Evolutionary conservation across 2,113 vertebrate species (phyloP).

Genomic region (Strigops habroptila): DNA sequence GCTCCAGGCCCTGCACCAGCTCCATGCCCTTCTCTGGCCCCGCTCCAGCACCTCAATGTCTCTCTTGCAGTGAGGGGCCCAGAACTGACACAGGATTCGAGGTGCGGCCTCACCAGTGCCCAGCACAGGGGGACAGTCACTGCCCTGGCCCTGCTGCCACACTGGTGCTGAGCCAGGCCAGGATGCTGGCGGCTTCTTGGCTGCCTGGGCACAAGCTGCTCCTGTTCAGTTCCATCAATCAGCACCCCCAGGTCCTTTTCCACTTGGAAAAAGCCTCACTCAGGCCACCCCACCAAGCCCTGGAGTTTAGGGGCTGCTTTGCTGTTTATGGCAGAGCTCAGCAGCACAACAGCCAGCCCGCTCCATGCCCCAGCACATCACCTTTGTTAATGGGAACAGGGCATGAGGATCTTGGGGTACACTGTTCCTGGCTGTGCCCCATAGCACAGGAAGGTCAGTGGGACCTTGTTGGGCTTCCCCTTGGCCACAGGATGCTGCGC

Average conservation of each 20-base stretch:
- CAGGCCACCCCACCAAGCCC: background rate
- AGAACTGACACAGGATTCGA: no score
- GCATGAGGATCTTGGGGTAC: background rate
- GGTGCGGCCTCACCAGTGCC: no score
- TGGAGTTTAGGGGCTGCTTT: background rate
- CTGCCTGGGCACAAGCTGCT: background rate
- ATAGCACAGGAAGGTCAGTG: background rate
- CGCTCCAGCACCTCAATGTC: no score
- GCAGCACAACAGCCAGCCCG: rapidly evolving
- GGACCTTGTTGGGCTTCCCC: rapidly evolving
- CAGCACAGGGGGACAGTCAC: no score
- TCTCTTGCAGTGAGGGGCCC: rapidly evolving
- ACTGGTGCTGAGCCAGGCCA: background rate
- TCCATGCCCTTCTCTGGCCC: no score
- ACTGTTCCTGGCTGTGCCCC: background rate
- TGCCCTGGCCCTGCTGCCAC: no score
- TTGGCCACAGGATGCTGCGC: background rate
- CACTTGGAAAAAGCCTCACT: background rate
- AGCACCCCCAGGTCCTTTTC: background rate
- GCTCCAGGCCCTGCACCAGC: no score
- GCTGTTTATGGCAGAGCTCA: background rate
- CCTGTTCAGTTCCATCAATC: background rate
- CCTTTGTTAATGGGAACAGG: background rate
- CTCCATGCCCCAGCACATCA: background rate
- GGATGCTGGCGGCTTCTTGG: no score